Conservation (phyloP, 2,113 vertebrate genomes). For the Sminthopsis crassicaudata region DNA sequence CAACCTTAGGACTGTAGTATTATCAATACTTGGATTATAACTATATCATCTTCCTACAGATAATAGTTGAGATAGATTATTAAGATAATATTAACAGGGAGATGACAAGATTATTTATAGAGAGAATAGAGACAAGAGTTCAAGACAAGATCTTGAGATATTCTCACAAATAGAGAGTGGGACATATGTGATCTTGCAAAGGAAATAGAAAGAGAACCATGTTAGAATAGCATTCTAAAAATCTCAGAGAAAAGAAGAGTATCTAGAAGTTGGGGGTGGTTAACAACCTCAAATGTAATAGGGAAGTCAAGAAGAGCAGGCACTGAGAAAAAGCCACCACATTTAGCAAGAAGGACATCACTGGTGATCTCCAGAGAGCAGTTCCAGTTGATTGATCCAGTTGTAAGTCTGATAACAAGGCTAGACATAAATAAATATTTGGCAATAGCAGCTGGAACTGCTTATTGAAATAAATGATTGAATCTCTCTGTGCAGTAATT, state of each 20-base stretch:
- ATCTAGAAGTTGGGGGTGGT: background rate
- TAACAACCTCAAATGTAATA: background rate
- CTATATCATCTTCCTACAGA: too few relatives aligned
- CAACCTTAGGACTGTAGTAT: background rate
- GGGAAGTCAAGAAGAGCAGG: background rate
- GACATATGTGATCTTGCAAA: background rate
- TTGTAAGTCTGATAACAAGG: background rate
- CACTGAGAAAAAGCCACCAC: background rate
- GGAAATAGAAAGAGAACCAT: background rate
- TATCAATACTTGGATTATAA: background rate
- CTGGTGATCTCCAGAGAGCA: background rate
- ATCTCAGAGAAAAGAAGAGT: background rate
- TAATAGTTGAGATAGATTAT: background rate
- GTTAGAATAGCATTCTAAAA: background rate
- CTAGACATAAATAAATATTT: background rate
- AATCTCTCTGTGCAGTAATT: background rate
- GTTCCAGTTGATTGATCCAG: background rate
- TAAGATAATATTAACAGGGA: background rate
- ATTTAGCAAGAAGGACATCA: background rate
- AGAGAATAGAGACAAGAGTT: background rate
- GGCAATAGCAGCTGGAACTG: background rate
- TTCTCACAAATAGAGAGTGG: background rate
- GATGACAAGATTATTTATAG: background rate
- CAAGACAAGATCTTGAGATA: background rate
- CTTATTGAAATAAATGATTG: background rate